These are phyloP conservation scores for Rhodophaea formosa DNA, from an alignment of 2,888 invertebrate genomes.

Conservation along the genomic window DNA sequence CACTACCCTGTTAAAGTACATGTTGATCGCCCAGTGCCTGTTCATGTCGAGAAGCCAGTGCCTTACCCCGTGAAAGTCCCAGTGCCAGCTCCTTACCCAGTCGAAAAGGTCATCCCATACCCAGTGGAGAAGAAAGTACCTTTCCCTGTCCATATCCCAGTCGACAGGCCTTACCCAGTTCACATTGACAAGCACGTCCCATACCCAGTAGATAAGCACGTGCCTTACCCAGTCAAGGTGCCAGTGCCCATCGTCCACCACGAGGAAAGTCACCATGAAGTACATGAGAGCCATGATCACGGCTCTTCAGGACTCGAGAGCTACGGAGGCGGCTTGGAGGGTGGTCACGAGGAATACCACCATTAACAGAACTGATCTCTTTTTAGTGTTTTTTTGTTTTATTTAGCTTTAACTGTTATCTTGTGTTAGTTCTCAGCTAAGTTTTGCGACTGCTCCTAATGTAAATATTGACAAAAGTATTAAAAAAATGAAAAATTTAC, in stretches of 20 bases:
- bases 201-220: slow-evolving; percentile 83
- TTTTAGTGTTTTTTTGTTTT: slow-evolving; percentile 38
- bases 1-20: slow-evolving; percentile 86
- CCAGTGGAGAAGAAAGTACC: slow-evolving; percentile 85
- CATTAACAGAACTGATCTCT: slow-evolving; percentile 78
- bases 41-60: slow-evolving; percentile 89
- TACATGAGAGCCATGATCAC: slow-evolving; percentile 32
- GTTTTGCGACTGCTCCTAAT: slow-evolving; percentile 59
- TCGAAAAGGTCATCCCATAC: slow-evolving; percentile 84
- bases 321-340: slow-evolving; percentile 39
- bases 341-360: slow-evolving; percentile 61
- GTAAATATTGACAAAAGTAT: slow-evolving; percentile 76
- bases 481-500: slow-evolving; percentile 63
- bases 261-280: slow-evolving; percentile 46
- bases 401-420: slow-evolving; percentile 75
- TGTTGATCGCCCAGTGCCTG: slow-evolving; percentile 85
- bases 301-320: slow-evolving; percentile 29
- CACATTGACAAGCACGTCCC: slow-evolving; percentile 86
- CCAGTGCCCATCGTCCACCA: slow-evolving; percentile 83
- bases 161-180: slow-evolving; percentile 81
- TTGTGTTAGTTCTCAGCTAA: slow-evolving; percentile 67
- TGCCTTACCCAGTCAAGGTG: slow-evolving; percentile 86
- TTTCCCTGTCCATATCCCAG: slow-evolving; percentile 83
- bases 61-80: slow-evolving; percentile 88
- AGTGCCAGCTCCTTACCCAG: slow-evolving; percentile 86